Evolutionary conservation across 2,888 invertebrate species (phyloP), one percentile per base, ranked within the genome.

Genomic region (Andrena fulva): DNA sequence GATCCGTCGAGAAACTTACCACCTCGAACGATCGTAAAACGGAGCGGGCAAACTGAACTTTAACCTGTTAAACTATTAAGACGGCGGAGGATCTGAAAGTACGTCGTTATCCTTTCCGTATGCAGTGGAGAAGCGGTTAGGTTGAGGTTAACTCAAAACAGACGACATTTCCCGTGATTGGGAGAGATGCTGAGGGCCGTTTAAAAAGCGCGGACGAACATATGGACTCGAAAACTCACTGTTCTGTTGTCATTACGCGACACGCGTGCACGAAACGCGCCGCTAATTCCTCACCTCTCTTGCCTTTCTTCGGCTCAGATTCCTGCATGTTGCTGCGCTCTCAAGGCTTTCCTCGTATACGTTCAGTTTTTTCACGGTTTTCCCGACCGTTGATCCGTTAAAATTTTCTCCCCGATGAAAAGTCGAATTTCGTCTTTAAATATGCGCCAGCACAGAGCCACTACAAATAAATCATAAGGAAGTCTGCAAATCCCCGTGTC

Each of bases 241-340:
- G 16, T 31, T 69, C 42, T 50, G 7, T 59, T 68, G 6, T 50
- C 59, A 74, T 52, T 48, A 12, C 8, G 24, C 5, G 10, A 56
- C 10, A 56, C n/a, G 10, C 31, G 2, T 42, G 1, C 12, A n/a
- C n/a, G 1, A 64, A 60, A 73, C 24, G 20, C 20, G 52, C 12
- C 24, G 8, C 50, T 42, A 52, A 35, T 70, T 69, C 33, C 73
- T 83, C 84, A 91, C 95, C 94, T 93, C 97, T 97, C 91, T 97
- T 97, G 2, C 96, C 95, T 92, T 97, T 97, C 92, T 97, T 97
- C 27, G 95, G 96, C 74, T 91, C 93, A 80, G 91, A 77, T 85
- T 92, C 91, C 85, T 91, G 91, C 81, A 89, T 89, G 92, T 94
- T 76, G 87, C 85, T 75, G 91, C 87, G 88, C 94, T 95, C 94